Evolutionary conservation across 2,888 invertebrate species (phyloP).

Genomic region (Halictus quadricinctus): DNA sequence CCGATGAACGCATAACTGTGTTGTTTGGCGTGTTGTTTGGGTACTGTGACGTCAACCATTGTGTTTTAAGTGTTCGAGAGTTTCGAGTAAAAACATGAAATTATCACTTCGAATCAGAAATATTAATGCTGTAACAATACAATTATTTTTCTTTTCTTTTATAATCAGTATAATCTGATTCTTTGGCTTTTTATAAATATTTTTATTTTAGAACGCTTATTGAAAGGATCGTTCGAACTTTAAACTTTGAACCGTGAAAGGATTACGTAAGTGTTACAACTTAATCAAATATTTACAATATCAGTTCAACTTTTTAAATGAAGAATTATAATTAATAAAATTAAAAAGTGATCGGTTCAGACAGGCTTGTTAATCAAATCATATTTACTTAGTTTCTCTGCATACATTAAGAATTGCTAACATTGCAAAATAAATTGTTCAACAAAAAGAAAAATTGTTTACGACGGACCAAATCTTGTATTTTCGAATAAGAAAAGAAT

Average conservation of each 20-base stretch:
- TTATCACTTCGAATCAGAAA: not conserved
- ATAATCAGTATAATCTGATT: too few relatives aligned
- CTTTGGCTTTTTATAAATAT: not conserved
- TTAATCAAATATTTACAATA: too few relatives aligned
- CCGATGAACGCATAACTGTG: not conserved
- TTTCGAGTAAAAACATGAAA: not conserved
- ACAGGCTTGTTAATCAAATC: too few relatives aligned
- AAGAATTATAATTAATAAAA: too few relatives aligned
- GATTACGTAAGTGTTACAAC: too few relatives aligned
- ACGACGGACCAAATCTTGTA: not conserved
- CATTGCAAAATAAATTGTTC: not conserved
- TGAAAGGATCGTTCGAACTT: not conserved
- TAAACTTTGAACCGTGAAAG: too few relatives aligned
- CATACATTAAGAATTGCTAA: too few relatives aligned
- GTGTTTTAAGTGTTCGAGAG: not conserved
- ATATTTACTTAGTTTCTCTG: too few relatives aligned
- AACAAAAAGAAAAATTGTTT: not conserved
- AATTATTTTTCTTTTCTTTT: too few relatives aligned
- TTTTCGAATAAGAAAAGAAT: not conserved
- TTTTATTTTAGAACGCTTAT: not conserved
- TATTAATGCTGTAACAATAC: not conserved
- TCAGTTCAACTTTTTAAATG: too few relatives aligned
- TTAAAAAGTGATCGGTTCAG: too few relatives aligned
- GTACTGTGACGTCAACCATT: not conserved
- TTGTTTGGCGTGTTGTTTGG: not conserved